These are phyloP conservation scores for Amniataba percoides DNA, from an alignment of 2,797 vertebrate genomes.

Conservation along the genomic window DNA sequence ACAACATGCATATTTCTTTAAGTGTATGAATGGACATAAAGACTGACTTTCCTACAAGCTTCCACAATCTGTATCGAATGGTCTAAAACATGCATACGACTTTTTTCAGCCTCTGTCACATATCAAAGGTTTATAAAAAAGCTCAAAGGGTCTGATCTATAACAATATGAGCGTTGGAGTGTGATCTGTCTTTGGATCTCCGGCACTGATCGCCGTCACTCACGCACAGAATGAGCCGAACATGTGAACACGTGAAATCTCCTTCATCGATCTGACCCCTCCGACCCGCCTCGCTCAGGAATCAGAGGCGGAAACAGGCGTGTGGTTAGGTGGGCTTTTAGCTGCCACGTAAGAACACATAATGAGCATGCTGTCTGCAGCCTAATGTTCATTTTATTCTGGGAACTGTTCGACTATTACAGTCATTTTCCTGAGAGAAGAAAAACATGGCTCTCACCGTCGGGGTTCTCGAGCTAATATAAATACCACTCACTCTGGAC, in stretches of 20 bases:
- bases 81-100: background rate
- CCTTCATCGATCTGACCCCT: conserved; percentile 2
- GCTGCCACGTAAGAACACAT: background rate
- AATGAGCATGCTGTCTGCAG: background rate
- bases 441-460: background rate
- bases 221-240: background rate
- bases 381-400: background rate
- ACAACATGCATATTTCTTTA: no score
- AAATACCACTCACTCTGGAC: conserved; percentile 91
- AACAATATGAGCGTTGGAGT: background rate
- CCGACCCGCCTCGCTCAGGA: background rate
- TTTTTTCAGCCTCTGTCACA: background rate
- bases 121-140: background rate
- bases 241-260: background rate
- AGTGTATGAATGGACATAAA: no score
- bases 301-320: background rate
- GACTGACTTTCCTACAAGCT: no score
- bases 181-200: background rate
- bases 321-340: conserved; percentile 4
- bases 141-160: background rate
- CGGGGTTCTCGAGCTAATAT: background rate
- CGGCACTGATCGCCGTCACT: background rate
- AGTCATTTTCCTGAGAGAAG: background rate
- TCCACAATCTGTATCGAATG: background rate
- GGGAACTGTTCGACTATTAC: background rate